Percentiles rank a stretch among this genome's conserved stretches.
phyloP scores from a whole-genome alignment of 1,140 invertebrate species.

The Cyclina sinensis region DNA sequence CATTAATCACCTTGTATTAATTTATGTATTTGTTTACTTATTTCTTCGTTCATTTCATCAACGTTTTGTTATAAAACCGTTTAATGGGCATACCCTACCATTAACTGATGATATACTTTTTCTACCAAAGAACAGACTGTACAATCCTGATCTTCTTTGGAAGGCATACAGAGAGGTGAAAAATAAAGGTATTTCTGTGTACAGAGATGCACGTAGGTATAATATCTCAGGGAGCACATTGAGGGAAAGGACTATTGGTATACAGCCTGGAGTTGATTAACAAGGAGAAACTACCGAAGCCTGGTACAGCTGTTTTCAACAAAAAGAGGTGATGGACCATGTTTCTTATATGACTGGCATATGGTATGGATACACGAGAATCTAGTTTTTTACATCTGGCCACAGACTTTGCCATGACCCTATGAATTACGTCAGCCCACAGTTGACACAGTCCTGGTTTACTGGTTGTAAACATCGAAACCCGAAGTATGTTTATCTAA shows the following conservation, averaged over 20 bases:
- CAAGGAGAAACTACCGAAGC: background rate
- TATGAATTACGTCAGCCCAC: background rate
- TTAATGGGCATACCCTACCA: too few relatives aligned
- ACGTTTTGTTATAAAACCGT: too few relatives aligned
- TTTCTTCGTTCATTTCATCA: too few relatives aligned
- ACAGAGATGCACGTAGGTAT: background rate
- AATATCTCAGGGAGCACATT: conserved; percentile 19
- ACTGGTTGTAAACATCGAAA: conserved; percentile 18
- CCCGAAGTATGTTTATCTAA: conserved; percentile 93
- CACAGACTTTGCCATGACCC: conserved; percentile 10
- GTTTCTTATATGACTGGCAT: conserved; percentile 46
- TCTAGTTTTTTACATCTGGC: background rate
- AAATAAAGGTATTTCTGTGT: conserved; percentile 6
- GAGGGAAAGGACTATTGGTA: conserved; percentile 29
- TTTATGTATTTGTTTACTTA: too few relatives aligned
- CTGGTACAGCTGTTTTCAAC: background rate
- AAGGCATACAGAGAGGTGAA: conserved; percentile 3
- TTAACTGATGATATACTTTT: too few relatives aligned
- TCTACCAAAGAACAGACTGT: background rate
- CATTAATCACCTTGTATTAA: too few relatives aligned
- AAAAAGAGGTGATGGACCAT: background rate
- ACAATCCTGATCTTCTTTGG: background rate
- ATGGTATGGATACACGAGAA: conserved; percentile 37
- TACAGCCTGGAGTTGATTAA: conserved; percentile 11
- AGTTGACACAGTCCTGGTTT: conserved; percentile 24